Evolutionary conservation across 2,797 vertebrate species (phyloP), one percentile per base, ranked within the genome.

Genomic region (Aratinga solstitialis): DNA sequence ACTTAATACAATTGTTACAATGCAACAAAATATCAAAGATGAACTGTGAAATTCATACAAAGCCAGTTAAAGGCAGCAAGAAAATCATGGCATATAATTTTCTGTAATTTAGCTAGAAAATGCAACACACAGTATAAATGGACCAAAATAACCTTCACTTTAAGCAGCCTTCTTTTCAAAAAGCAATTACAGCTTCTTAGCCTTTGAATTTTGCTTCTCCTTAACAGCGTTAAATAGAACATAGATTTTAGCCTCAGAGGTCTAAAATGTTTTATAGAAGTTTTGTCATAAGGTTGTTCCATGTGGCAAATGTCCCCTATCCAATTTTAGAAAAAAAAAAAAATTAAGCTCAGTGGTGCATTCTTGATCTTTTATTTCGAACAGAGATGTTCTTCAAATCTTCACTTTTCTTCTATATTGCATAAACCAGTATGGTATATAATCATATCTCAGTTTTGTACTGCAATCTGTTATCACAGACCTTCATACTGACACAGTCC

Each of bases 61-160:
- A 93, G 61, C 80, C 81, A 32, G 80, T 78, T 78, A 61, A 81
- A 69, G 61, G 71, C 67, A 82, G 43, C 47, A 88, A 87, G 61
- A 90, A 87, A 89, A 82, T 26, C 10, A 14, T 72, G 78, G 61
- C 53, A 82, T 80, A 65, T 87, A 90, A 93, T 96, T 95, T 96
- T 86, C 78, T 81, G 67, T 93, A 96, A 94, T 95, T 95, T 89
- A 89, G 42, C 78, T 77, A 91, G 62, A 34, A 94, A 87, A 92
- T 89, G 51, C 26, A 76, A 67, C 80, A 76, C 80, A 94, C 38
- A 71, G 11, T 86, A 54, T 67, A 94, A 96, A 93, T 93, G 85
- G 80, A 76, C 77, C 29, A 96, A 97, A 97, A 96, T 92, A 90
- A 84, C 87, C 63, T 91, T 84, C 80, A 71, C 54, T 94, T 96